Conservation (phyloP, 2,113 vertebrate genomes). For the Rhagologus leucostigma region DNA sequence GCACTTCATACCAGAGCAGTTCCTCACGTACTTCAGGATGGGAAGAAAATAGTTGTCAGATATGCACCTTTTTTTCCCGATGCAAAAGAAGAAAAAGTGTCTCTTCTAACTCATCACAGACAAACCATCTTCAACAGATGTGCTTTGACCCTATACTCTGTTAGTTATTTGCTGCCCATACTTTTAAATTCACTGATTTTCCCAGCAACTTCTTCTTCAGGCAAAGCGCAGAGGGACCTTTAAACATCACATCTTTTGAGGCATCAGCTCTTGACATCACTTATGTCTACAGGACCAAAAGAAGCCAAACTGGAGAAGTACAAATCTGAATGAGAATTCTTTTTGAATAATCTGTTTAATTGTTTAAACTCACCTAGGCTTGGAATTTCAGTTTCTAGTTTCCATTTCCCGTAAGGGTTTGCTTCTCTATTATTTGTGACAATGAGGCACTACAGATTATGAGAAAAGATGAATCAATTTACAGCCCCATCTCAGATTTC, state of each 20-base stretch:
- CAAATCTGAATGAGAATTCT: neutral
- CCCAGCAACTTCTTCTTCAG: neutral
- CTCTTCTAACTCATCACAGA: neutral
- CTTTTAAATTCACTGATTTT: neutral
- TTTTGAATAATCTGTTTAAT: neutral
- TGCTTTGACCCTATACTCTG: neutral
- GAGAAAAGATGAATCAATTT: neutral
- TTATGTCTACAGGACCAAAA: neutral
- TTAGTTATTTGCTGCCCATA: neutral
- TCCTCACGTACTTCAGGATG: neutral
- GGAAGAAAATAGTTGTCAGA: neutral
- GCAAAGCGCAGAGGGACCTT: neutral
- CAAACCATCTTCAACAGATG: neutral
- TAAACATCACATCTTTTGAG: neutral
- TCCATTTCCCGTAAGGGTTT: neutral
- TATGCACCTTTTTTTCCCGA: fast-evolving
- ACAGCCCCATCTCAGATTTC: neutral
- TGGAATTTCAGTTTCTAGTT: neutral
- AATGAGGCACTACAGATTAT: neutral
- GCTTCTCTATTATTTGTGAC: neutral
- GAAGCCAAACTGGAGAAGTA: neutral
- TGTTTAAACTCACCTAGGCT: neutral
- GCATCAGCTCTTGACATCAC: neutral
- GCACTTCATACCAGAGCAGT: neutral
- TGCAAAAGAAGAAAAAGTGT: neutral